Evolutionary conservation across 2,888 invertebrate genomes (phyloP), one percentile per base, ranked within the genome.

Genomic region (Atherix ibis): DNA sequence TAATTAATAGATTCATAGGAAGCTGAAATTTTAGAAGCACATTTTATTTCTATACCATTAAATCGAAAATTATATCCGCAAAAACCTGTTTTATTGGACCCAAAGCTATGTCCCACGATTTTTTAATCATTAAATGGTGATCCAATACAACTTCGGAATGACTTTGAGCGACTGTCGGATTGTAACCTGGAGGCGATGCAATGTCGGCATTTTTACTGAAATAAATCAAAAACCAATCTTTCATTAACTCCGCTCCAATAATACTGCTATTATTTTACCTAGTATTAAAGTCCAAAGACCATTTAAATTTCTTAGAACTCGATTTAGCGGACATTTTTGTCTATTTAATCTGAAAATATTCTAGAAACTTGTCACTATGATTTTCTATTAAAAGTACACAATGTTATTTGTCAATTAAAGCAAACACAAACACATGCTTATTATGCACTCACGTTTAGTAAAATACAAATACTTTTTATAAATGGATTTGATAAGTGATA

Each of bases 1-100:
- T 95, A 39, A 99, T 91, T 58, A 98, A 92, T 41, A 98, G 67
- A 62, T 99, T 99, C 98, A 99, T 99, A 1, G 95, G 95, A 44
- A 87, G 56, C 59, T 61, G 35, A 1, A 40, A 38, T 17, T n/a
- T n/a, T 14, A 10, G 27, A 18, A 36, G 22, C 18, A 16, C n/a
- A n/a, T n/a, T n/a, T n/a, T n/a, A n/a, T n/a, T n/a, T n/a, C n/a
- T n/a, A n/a, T 6, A 19, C 5, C 19, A 19, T 19, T 19, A 19
- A n/a, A n/a, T n/a, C n/a, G n/a, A n/a, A n/a, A n/a, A n/a, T n/a
- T n/a, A n/a, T n/a, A n/a, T n/a, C n/a, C n/a, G n/a, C n/a, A n/a
- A n/a, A n/a, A 40, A 58, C 87, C 66, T 88, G 94, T 59, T 95
- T 95, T 19, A 97, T 58, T 3, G 97, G 95, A 0, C 85, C 92